Evolutionary conservation across 1,140 invertebrate species (phyloP), one percentile per base, ranked within the genome.

Genomic region (Branchinecta lynchi): DNA sequence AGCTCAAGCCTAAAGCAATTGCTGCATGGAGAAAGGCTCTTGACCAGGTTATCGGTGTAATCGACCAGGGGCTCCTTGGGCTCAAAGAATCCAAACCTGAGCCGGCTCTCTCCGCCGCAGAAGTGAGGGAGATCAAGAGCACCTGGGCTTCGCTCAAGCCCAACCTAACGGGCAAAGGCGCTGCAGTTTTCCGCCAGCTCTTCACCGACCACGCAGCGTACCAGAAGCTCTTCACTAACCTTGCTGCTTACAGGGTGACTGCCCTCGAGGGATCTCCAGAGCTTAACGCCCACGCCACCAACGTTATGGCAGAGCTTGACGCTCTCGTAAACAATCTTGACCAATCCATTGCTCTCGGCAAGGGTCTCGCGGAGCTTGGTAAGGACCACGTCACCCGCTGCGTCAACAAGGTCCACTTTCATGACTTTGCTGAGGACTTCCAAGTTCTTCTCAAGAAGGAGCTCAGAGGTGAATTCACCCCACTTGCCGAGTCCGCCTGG

Each of bases 211-310:
- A 60, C 51, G 32, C 32, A 32, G 51, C 12, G 12, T 60, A 60
- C 51, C 51, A 60, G 51, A 12, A 12, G 17, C 51, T 60, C 12
- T 60, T 60, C 51, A 60, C 12, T 20, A 60, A 60, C 17, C 51
- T 60, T 60, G 51, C 51, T 6, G 12, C 12, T 15, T 60, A 60
- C 17, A 20, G 6, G 17, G 17, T 3, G 12, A 60, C 51, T 60
- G 51, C 12, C 51, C 51, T 60, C 17, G 51, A 60, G 17, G 51
- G 51, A 60, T 60, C 51, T 60, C 51, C 51, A 15, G 51, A 60
- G 17, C 51, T 60, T 15, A 60, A 60, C 17, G 17, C 51, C 17
- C 51, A 60, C 51, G 51, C 51, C 2, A 6, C 12, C 12, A 60
- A 60, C 17, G 51, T 60, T 6, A 60, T 60, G 51, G 51, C 51